These are phyloP conservation scores for Cassiopea andromeda DNA, from an alignment of 30 jellyfish, hydroid and myxozoan species.

Conservation along the genomic window DNA sequence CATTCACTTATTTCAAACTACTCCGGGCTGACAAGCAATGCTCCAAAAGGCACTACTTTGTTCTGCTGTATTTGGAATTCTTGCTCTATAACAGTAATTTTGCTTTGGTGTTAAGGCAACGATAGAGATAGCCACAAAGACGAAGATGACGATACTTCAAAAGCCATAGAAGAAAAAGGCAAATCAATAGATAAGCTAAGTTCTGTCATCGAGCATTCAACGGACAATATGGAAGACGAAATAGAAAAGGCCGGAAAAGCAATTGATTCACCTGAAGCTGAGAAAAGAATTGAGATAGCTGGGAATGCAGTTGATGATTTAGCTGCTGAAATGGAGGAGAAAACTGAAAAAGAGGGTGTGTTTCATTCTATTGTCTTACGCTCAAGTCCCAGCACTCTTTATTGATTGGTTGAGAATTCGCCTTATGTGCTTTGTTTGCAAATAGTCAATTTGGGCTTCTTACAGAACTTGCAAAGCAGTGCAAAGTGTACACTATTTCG, in stretches of 20 bases:
- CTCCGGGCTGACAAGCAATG: too few relatives aligned
- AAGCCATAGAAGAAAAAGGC: slow-evolving; percentile 72
- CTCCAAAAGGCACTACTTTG: too few relatives aligned
- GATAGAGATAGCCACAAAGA: neutral
- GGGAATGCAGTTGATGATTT: slow-evolving; percentile 69
- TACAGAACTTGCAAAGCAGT: too few relatives aligned
- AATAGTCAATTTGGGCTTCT: too few relatives aligned
- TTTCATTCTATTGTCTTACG: neutral
- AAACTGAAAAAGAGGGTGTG: slow-evolving; percentile 75
- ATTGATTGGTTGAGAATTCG: too few relatives aligned
- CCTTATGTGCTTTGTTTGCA: too few relatives aligned
- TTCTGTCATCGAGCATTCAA: slow-evolving; percentile 62
- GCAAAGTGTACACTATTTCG: too few relatives aligned
- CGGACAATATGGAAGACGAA: slow-evolving; percentile 86
- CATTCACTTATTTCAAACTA: too few relatives aligned
- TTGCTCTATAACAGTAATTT: too few relatives aligned
- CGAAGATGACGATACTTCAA: slow-evolving; percentile 41
- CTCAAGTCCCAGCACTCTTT: too few relatives aligned
- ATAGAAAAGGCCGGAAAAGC: slow-evolving; percentile 75
- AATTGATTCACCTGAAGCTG: slow-evolving; percentile 84
- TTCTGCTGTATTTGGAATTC: too few relatives aligned
- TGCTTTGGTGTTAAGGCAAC: neutral
- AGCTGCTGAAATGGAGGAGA: slow-evolving; percentile 71
- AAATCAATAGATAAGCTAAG: slow-evolving; percentile 72
- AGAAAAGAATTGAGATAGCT: slow-evolving; percentile 63